Conservation (phyloP, 2,797 vertebrate genomes). For the Pogonophryne albipinna region DNA sequence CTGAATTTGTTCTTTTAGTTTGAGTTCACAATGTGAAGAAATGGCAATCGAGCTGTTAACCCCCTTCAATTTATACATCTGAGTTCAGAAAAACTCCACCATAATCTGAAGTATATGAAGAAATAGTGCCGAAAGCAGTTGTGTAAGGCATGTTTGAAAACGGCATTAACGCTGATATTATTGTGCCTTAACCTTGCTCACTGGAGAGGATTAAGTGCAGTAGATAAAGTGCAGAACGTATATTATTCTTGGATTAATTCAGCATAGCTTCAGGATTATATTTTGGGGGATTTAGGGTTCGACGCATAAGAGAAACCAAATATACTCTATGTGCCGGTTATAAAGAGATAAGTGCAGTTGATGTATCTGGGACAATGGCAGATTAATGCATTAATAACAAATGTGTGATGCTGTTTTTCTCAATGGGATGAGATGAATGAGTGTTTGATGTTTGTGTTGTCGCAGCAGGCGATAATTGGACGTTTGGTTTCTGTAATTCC, state of each 20-base stretch:
- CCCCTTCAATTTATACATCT: not conserved
- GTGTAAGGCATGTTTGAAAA: not conserved
- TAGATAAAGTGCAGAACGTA: not conserved
- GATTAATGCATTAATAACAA: constrained; percentile 59
- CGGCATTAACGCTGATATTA: not conserved
- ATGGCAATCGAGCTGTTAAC: not conserved
- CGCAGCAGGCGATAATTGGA: constrained; percentile 13
- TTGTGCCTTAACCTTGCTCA: not conserved
- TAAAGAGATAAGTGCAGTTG: constrained; percentile 43
- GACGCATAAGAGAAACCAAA: constrained; percentile 37
- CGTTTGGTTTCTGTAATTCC: not conserved
- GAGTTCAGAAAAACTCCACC: not conserved
- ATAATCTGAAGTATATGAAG: not conserved
- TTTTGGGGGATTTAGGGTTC: constrained; percentile 57
- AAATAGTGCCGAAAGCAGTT: not conserved
- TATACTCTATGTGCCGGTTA: not conserved
- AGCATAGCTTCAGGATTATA: constrained; percentile 52
- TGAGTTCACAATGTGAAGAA: not conserved
- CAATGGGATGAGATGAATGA: constrained; percentile 7
- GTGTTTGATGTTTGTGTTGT: constrained; percentile 34
- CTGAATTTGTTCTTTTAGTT: not conserved
- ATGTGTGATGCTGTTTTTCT: constrained; percentile 20
- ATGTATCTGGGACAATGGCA: constrained; percentile 64
- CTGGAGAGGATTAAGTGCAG: constrained; percentile 10
- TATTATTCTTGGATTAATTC: constrained; percentile 52